phyloP scores from a whole-genome alignment of 2,888 invertebrate genomes.

The Salpingus planirostris region DNA sequence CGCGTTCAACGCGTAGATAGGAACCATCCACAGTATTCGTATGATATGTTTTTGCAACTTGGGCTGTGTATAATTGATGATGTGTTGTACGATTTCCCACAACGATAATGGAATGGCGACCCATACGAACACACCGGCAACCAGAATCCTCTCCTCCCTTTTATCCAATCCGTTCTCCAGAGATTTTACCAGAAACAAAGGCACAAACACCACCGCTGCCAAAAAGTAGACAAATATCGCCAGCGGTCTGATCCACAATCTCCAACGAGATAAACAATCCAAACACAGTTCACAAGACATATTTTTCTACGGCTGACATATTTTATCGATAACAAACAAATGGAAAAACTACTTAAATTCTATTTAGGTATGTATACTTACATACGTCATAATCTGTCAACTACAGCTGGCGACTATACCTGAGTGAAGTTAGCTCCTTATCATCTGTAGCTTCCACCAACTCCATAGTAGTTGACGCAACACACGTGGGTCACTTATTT shows the following conservation, averaged over 20 bases:
- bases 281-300: constrained; percentile 33
- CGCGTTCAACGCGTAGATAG: constrained; percentile 91
- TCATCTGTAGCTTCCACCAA: too few relatives aligned
- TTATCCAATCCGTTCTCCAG: constrained; percentile 69
- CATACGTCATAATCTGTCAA: too few relatives aligned
- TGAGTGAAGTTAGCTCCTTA: too few relatives aligned
- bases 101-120: constrained; percentile 85
- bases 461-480: too few relatives aligned
- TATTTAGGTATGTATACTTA: too few relatives aligned
- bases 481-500: too few relatives aligned
- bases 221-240: constrained; percentile 71
- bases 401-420: too few relatives aligned
- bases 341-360: too few relatives aligned
- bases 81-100: constrained; percentile 92
- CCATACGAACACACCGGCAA: constrained; percentile 87
- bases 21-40: constrained; percentile 95
- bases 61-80: constrained; percentile 88
- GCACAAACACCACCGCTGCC: constrained; percentile 74
- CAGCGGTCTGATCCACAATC: constrained; percentile 83
- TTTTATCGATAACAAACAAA: too few relatives aligned
- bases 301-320: too few relatives aligned
- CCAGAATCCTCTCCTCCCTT: constrained; percentile 70
- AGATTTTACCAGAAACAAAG: constrained; percentile 72
- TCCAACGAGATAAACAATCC: constrained; percentile 53
- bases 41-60: constrained; percentile 89